These are phyloP conservation scores for Molossus alvarezi DNA, from an alignment of 2,797 vertebrate genomes.

Conservation along the genomic window DNA sequence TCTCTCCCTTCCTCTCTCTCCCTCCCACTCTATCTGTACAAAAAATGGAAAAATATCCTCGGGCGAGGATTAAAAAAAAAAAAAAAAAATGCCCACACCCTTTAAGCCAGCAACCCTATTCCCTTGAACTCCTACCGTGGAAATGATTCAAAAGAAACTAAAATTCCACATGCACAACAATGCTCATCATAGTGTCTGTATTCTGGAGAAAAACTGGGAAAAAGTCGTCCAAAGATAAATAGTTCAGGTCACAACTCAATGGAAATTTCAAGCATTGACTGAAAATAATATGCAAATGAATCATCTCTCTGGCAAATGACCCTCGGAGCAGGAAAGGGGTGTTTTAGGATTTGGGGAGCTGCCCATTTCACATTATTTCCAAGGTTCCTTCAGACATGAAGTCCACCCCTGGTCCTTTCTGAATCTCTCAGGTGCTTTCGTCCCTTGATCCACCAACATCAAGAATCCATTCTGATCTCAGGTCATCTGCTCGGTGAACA, in stretches of 20 bases:
- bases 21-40: no score
- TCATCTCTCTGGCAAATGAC: not conserved
- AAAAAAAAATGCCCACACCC: conserved; percentile 15
- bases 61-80: no score
- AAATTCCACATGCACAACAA: not conserved
- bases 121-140: not conserved
- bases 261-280: not conserved
- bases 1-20: no score
- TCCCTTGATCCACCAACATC: not conserved
- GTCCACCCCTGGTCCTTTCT: not conserved
- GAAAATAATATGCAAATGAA: not conserved
- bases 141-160: conserved; percentile 51
- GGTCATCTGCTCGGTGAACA: not conserved
- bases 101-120: not conserved
- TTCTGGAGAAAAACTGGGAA: not conserved
- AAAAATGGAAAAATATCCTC: no score
- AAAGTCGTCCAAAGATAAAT: not conserved
- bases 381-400: not conserved
- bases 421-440: not conserved
- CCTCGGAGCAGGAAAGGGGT: not conserved
- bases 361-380: not conserved
- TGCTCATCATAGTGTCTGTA: not conserved
- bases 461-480: not conserved
- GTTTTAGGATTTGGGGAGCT: not conserved
- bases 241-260: not conserved